Percentiles rank a stretch among this genome's conserved stretches.
Conservation (phyloP, 2,113 vertebrate genomes). For the Illadopsis cleaveri region DNA sequence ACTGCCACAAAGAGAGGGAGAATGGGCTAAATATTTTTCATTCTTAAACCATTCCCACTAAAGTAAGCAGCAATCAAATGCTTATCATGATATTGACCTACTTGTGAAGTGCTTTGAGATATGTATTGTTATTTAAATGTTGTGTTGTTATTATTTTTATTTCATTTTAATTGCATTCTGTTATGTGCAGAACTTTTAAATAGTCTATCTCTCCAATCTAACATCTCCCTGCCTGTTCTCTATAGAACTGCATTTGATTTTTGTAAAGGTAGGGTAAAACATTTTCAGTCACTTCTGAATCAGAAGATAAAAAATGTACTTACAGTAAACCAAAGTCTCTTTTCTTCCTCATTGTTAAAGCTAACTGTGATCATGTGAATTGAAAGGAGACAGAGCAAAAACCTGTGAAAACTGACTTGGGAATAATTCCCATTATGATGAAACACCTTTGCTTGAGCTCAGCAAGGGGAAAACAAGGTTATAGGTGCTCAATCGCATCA, state of each 20-base stretch:
- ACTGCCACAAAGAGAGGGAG: not conserved
- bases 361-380: not conserved
- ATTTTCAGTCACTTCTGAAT: not conserved
- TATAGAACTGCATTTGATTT: not conserved
- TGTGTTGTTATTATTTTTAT: not conserved
- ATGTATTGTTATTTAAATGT: not conserved
- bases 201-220: fast-evolving
- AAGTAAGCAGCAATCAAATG: not conserved
- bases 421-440: constrained; percentile 48
- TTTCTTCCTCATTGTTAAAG: not conserved
- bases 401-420: constrained; percentile 47
- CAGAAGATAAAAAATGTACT: not conserved
- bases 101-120: not conserved
- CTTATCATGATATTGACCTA: not conserved
- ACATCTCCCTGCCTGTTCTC: not conserved
- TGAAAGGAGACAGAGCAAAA: constrained; percentile 13
- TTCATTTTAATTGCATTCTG: constrained; percentile 3
- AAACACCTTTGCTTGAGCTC: constrained; percentile 43
- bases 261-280: not conserved
- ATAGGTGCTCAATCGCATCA: not conserved
- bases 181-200: not conserved
- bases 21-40: not conserved
- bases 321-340: not conserved
- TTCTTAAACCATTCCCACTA: not conserved
- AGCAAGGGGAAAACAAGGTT: constrained; percentile 55